Evolutionary conservation across 2,113 vertebrate genomes (phyloP).

Genomic region (Butorides virescens): DNA sequence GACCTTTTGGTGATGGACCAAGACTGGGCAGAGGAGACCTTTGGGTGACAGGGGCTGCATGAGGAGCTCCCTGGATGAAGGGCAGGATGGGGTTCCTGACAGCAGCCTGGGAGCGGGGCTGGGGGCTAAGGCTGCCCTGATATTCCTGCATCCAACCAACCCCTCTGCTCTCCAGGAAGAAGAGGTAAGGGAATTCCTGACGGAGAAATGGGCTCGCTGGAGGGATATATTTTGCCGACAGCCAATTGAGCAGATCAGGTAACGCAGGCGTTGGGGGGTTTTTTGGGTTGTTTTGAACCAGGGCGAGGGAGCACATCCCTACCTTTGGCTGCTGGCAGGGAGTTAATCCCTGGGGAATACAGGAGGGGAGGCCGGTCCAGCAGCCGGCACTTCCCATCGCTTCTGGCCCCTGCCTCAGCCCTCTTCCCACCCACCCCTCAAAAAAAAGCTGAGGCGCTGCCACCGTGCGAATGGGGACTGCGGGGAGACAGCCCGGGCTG

Average conservation of each 20-base stretch:
- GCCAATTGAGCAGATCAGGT: constrained; percentile 81
- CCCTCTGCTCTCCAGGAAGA: constrained; percentile 54
- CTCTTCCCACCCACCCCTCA: neutral
- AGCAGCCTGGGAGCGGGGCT: neutral
- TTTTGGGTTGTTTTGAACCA: neutral
- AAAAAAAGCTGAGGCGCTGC: neutral
- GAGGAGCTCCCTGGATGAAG: neutral
- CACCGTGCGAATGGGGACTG: accelerated
- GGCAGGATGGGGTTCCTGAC: accelerated
- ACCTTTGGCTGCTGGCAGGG: neutral
- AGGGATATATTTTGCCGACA: constrained; percentile 61
- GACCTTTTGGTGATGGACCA: neutral
- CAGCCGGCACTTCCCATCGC: neutral
- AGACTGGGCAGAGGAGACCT: accelerated
- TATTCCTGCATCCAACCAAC: neutral
- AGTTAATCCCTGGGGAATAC: neutral
- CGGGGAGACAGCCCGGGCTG: neutral
- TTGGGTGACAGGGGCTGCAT: neutral
- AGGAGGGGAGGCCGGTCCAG: neutral
- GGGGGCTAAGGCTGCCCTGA: accelerated
- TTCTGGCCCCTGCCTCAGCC: neutral
- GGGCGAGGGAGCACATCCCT: neutral
- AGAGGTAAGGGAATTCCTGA: constrained; percentile 55
- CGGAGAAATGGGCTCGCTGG: constrained; percentile 81
- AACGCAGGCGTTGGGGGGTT: neutral